phyloP scores from a whole-genome alignment of 1,140 invertebrate species.

The Neodiprion pinetum region DNA sequence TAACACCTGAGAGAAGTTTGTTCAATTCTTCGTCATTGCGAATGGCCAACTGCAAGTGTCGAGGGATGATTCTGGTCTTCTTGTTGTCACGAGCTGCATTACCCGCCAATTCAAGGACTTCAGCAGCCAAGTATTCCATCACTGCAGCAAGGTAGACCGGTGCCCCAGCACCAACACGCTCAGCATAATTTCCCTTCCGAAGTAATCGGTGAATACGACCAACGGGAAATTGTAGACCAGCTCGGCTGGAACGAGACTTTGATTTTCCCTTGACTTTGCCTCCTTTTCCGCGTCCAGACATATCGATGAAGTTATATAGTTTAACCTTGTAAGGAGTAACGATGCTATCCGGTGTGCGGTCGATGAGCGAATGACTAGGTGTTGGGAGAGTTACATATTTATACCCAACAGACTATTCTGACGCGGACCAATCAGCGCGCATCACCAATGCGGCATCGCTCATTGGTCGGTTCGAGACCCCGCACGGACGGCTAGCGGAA shows the following conservation, averaged over 20 bases:
- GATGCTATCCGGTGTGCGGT: background rate
- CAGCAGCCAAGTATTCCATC: conserved; percentile 58
- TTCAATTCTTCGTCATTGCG: conserved; percentile 79
- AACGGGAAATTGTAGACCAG: conserved; percentile 74
- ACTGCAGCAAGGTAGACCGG: conserved; percentile 73
- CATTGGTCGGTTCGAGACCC: background rate
- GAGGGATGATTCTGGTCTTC: conserved; percentile 67
- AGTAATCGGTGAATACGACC: conserved; percentile 73
- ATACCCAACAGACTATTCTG: background rate
- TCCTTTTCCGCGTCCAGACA: conserved; percentile 66
- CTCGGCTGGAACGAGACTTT: conserved; percentile 67
- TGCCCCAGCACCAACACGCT: conserved; percentile 71
- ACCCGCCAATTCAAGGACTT: conserved; percentile 17
- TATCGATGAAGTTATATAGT: conserved; percentile 20
- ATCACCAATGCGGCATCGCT: background rate
- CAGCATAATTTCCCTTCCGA: conserved; percentile 71
- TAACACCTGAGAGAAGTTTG: conserved; percentile 72
- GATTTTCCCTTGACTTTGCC: conserved; percentile 68
- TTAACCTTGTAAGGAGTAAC: background rate
- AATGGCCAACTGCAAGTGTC: conserved; percentile 75
- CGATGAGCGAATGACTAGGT: background rate
- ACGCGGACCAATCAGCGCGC: background rate
- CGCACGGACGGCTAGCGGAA: background rate
- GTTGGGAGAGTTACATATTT: background rate
- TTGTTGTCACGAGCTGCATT: conserved; percentile 9